Conservation (phyloP, 2,888 invertebrate species). For the Smittia aterrima region DNA sequence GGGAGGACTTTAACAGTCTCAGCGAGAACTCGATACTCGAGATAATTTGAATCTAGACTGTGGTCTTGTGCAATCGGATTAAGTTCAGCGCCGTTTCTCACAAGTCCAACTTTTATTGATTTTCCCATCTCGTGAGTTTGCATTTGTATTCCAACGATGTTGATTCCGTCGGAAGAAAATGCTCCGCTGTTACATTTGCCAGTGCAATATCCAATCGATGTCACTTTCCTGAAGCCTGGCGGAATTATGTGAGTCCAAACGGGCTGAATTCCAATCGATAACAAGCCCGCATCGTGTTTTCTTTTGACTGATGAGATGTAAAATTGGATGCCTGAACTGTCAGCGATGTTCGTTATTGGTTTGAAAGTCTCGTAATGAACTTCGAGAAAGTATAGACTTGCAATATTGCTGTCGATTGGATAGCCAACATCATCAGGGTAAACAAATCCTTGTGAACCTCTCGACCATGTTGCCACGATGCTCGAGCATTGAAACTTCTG, state of each 20-base stretch:
- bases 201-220: conserved; percentile 63
- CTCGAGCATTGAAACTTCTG: conserved; percentile 64
- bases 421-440: conserved; percentile 70
- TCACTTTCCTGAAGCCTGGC: conserved; percentile 60
- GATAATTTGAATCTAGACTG: conserved; percentile 62
- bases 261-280: conserved; percentile 60
- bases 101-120: conserved; percentile 59
- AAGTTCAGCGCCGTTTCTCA: conserved; percentile 54
- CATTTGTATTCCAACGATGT: conserved; percentile 62
- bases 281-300: conserved; percentile 66
- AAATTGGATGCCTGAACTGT: conserved; percentile 66
- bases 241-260: conserved; percentile 66
- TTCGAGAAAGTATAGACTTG: conserved; percentile 66
- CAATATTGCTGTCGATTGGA: conserved; percentile 60
- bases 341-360: conserved; percentile 53
- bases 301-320: conserved; percentile 65
- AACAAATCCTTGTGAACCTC: conserved; percentile 66
- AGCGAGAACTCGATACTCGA: conserved; percentile 59
- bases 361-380: conserved; percentile 65
- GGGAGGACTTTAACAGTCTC: conserved; percentile 58
- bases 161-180: conserved; percentile 58
- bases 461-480: conserved; percentile 68
- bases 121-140: conserved; percentile 61
- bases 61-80: conserved; percentile 61
- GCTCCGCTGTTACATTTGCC: conserved; percentile 60